Evolutionary conservation across 2,113 vertebrate species (phyloP).

Genomic region (Mormoops blainvillei): DNA sequence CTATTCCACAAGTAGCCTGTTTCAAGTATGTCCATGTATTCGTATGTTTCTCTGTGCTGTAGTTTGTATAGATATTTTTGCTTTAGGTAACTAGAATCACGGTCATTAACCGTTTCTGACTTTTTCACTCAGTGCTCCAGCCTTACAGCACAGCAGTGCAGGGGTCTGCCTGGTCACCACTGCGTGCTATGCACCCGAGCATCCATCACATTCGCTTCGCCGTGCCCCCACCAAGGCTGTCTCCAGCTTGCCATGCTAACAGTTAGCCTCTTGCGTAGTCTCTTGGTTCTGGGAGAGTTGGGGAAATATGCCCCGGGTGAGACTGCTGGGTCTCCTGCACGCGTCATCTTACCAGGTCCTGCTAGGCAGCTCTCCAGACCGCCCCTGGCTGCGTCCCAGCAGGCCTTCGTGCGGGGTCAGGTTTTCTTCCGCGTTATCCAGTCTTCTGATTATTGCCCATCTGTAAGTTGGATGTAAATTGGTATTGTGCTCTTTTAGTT

Average conservation of each 20-base stretch:
- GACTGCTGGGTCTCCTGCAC: neutral
- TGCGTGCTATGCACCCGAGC: fast-evolving
- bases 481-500: neutral
- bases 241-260: neutral
- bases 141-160: neutral
- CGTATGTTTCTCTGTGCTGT: neutral
- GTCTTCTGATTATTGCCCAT: neutral
- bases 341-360: neutral
- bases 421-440: neutral
- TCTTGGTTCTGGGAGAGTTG: neutral
- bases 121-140: neutral
- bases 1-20: neutral
- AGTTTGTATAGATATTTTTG: neutral
- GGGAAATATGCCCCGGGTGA: neutral
- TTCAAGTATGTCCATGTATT: neutral
- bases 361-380: neutral
- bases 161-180: neutral
- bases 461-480: neutral
- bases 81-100: neutral
- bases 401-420: neutral
- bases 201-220: neutral
- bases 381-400: neutral
- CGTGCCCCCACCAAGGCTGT: neutral
- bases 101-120: neutral
- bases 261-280: neutral